These are phyloP conservation scores for Heliconius aoede DNA, from an alignment of 2,888 invertebrate genomes.

Conservation along the genomic window DNA sequence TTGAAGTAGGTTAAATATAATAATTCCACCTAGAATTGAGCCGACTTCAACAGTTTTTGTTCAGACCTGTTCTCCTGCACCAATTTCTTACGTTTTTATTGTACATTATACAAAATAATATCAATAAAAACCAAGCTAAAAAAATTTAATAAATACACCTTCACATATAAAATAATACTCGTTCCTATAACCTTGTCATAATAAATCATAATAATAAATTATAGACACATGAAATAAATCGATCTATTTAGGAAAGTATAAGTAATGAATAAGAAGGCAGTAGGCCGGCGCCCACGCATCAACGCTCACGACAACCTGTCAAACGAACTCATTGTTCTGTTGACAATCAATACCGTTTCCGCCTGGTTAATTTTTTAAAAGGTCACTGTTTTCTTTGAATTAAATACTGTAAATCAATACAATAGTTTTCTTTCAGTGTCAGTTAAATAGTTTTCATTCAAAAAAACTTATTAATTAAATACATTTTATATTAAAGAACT, in stretches of 20 bases:
- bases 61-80: background rate
- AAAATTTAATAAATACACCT: background rate
- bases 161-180: background rate
- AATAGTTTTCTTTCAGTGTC: too few species aligned
- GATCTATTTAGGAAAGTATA: conserved; percentile 13
- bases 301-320: conserved; percentile 59
- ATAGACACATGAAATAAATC: background rate
- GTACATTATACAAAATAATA: too few species aligned
- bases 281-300: conserved; percentile 64
- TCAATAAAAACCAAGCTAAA: too few species aligned
- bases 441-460: too few species aligned
- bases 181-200: background rate
- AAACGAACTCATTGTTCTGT: conserved; percentile 56
- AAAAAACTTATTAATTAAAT: too few species aligned
- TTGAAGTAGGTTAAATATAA: too few species aligned
- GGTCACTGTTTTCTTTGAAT: conserved; percentile 35
- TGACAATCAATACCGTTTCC: conserved; percentile 53
- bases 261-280: conserved; percentile 46
- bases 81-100: too few species aligned
- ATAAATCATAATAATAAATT: background rate
- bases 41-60: background rate
- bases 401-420: background rate
- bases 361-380: conserved; percentile 49
- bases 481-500: too few species aligned
- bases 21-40: background rate